Percentiles rank a stretch among this genome's conserved stretches.
Conservation (phyloP, 2,113 vertebrate species). For the Gymnarchus niloticus region DNA sequence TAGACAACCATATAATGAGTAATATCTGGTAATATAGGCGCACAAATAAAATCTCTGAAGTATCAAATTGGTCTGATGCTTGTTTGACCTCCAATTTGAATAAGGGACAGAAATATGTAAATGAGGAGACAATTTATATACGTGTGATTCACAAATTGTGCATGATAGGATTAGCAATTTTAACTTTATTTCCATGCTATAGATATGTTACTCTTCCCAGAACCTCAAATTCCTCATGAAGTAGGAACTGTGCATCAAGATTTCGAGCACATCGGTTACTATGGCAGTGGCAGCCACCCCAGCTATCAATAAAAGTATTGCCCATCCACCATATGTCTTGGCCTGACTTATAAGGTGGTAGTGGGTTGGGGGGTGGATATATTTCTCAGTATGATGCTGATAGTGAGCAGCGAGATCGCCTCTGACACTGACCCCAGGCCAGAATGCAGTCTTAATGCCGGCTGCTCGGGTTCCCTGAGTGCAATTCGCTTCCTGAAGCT, state of each 20-base stretch:
- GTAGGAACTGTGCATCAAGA: neutral
- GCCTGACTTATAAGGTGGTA: neutral
- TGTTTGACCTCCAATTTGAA: neutral
- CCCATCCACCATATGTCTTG: conserved; percentile 4
- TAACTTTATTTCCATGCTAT: neutral
- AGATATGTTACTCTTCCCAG: neutral
- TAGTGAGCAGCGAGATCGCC: neutral
- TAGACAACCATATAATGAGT: neutral
- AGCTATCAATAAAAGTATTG: neutral
- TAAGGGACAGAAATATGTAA: neutral
- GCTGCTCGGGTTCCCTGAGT: neutral
- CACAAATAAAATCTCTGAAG: neutral
- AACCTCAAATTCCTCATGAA: neutral
- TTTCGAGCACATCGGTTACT: neutral
- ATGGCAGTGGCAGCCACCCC: neutral
- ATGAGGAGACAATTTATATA: neutral
- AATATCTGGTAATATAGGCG: neutral
- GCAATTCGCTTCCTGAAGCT: neutral
- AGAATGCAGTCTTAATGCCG: neutral
- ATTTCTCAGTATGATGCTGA: neutral
- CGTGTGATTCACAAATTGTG: neutral
- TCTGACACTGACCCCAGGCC: neutral
- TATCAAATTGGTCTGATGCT: neutral
- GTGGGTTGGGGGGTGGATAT: neutral
- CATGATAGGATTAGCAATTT: neutral